phyloP scores from a whole-genome alignment of 1,140 invertebrate species.

The Delia radicum region DNA sequence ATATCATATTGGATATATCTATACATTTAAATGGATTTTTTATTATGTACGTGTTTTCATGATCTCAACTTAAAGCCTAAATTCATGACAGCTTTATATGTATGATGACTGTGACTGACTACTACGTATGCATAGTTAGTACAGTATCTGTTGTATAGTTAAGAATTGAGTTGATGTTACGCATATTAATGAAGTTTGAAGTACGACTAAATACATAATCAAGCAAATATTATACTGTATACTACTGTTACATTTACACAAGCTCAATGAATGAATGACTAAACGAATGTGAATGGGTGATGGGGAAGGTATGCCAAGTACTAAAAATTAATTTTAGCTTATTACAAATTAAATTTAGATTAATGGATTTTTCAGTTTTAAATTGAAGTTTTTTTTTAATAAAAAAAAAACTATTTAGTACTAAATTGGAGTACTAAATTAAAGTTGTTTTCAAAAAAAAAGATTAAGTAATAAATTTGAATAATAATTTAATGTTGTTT shows the following conservation, averaged over 20 bases:
- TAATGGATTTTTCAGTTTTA: no score
- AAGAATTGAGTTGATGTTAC: not conserved
- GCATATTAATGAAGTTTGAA: not conserved
- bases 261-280: not conserved
- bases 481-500: no score
- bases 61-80: not conserved
- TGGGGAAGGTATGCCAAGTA: no score
- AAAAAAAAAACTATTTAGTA: no score
- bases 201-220: not conserved
- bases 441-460: no score
- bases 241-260: not conserved
- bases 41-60: not conserved
- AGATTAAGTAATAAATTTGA: no score
- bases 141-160: not conserved
- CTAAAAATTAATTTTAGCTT: no score
- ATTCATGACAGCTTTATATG: not conserved
- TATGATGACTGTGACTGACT: not conserved
- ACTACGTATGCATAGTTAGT: not conserved
- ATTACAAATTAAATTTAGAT: no score
- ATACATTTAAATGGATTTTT: not conserved
- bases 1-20: no score
- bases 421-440: no score
- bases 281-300: no score
- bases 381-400: no score
- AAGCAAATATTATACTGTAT: not conserved